Evolutionary conservation across 2,113 vertebrate genomes (phyloP).

Genomic region (Cephalophus harveyi): DNA sequence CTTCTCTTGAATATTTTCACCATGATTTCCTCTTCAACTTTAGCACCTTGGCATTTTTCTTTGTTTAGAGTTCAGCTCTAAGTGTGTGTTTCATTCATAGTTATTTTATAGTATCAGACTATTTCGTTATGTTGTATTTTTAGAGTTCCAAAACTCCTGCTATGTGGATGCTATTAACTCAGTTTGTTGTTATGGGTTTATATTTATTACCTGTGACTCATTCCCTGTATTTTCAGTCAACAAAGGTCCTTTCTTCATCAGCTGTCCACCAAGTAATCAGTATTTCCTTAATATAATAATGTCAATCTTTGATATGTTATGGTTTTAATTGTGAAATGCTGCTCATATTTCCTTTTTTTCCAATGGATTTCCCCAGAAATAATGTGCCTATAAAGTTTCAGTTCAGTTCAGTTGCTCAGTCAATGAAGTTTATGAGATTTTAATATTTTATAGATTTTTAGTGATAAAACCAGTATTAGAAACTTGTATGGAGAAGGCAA

Average conservation of each 20-base stretch:
- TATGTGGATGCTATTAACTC: rapidly evolving
- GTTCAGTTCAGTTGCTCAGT: too few relatives aligned
- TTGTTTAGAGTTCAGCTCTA: not conserved
- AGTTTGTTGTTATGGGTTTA: not conserved
- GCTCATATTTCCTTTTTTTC: not conserved
- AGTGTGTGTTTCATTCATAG: not conserved
- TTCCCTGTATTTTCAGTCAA: not conserved
- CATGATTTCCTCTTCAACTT: not conserved
- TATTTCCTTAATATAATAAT: not conserved
- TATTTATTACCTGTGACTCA: not conserved
- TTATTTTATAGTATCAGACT: not conserved
- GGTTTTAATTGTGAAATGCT: not conserved
- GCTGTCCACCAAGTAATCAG: not conserved
- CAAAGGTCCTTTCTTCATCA: not conserved
- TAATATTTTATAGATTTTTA: not conserved
- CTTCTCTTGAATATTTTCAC: not conserved
- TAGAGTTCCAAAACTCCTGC: not conserved
- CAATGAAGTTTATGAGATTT: not conserved
- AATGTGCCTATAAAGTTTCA: not conserved
- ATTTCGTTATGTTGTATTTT: not conserved
- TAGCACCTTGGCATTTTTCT: not conserved
- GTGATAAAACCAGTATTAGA: not conserved
- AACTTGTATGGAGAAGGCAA: not conserved
- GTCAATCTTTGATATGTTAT: not conserved
- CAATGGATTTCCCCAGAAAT: not conserved